Evolutionary conservation across 2,113 vertebrate species (phyloP).

Genomic region (Gymnorhina tibicen): DNA sequence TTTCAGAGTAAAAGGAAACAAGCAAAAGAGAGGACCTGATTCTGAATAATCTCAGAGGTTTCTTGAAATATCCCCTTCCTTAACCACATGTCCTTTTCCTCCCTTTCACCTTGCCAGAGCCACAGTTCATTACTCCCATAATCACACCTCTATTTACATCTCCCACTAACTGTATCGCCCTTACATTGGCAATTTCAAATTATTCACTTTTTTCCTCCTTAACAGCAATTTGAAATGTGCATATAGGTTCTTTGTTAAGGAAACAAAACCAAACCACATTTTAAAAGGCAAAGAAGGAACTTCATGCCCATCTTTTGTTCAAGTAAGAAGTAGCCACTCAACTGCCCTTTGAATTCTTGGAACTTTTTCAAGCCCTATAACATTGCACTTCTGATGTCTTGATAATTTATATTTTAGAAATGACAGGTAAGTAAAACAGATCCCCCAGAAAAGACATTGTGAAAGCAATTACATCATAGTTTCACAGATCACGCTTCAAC

Average conservation of each 20-base stretch:
- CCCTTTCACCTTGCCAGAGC: not conserved
- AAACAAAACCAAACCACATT: not conserved
- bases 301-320: not conserved
- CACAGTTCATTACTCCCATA: not conserved
- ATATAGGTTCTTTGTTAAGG: not conserved
- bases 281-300: not conserved
- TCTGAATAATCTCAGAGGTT: not conserved
- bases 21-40: not conserved
- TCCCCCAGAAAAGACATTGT: not conserved
- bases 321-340: not conserved
- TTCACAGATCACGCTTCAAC: slow-evolving; percentile 39
- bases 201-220: not conserved
- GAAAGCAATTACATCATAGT: not conserved
- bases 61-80: not conserved
- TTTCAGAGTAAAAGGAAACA: not conserved
- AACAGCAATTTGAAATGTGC: not conserved
- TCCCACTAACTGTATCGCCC: not conserved
- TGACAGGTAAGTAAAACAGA: slow-evolving; percentile 74
- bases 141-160: not conserved
- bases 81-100: not conserved
- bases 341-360: not conserved
- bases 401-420: slow-evolving; percentile 61
- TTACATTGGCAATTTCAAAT: not conserved
- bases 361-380: not conserved
- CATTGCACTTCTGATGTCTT: slow-evolving; percentile 62